Percentiles rank a stretch among this genome's conserved stretches.
Evolutionary conservation across 2,888 invertebrate species (phyloP).

Genomic region (Callyntrura sp.): DNA sequence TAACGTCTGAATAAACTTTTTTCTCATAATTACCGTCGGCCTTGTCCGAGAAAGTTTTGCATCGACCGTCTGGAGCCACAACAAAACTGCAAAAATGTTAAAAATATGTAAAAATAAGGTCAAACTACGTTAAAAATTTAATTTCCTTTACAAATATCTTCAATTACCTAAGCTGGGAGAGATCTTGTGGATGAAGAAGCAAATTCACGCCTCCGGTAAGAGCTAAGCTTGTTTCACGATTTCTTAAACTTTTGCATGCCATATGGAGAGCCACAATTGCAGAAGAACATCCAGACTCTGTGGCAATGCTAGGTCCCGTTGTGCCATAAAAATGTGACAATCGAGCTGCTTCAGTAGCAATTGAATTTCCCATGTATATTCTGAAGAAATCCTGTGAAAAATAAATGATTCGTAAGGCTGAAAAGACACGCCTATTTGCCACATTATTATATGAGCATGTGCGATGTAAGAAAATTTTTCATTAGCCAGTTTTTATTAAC

Average conservation of each 20-base stretch:
- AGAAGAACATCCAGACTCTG: conserved; percentile 75
- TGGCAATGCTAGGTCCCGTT: conserved; percentile 76
- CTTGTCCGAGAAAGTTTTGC: conserved; percentile 84
- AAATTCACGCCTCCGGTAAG: conserved; percentile 77
- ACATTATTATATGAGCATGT: too few species aligned
- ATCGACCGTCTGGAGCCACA: conserved; percentile 81
- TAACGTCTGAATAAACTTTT: too few species aligned
- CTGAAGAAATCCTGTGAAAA: conserved; percentile 84
- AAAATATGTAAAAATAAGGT: too few species aligned
- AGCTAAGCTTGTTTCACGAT: conserved; percentile 63
- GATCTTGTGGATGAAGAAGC: conserved; percentile 59
- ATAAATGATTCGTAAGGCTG: too few species aligned
- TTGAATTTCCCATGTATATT: conserved; percentile 78
- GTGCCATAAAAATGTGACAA: conserved; percentile 73
- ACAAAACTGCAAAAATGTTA: too few species aligned
- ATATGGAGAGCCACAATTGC: conserved; percentile 74
- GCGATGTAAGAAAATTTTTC: too few species aligned
- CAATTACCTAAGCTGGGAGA: conserved; percentile 84
- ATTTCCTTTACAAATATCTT: too few species aligned
- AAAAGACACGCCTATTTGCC: too few species aligned
- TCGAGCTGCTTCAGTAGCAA: conserved; percentile 65
- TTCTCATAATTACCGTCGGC: conserved; percentile 84
- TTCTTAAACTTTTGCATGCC: conserved; percentile 64
- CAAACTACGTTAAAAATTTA: too few species aligned
- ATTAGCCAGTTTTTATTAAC: background rate